These are phyloP conservation scores for Falco columbarius DNA, from an alignment of 2,797 vertebrate species.

Conservation along the genomic window DNA sequence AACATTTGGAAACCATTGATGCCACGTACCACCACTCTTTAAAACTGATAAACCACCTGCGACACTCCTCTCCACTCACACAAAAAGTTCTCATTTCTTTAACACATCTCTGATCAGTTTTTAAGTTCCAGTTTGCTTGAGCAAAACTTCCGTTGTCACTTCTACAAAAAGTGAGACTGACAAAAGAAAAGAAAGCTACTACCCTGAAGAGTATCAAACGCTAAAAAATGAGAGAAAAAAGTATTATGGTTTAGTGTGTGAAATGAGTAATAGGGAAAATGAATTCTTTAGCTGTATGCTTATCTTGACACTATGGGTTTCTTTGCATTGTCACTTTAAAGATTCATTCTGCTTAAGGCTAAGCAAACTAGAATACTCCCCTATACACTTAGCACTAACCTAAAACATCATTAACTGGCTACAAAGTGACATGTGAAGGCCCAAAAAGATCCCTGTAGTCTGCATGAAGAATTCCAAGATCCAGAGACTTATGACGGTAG, in stretches of 20 bases:
- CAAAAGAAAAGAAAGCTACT: not conserved
- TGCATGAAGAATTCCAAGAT: not conserved
- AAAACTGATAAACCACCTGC: not conserved
- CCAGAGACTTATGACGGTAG: not conserved
- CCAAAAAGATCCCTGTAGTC: not conserved
- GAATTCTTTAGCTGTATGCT: not conserved
- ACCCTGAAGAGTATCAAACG: not conserved
- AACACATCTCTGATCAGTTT: not conserved
- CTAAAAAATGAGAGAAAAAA: not conserved
- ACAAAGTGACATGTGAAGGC: not conserved
- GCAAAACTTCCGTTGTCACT: not conserved
- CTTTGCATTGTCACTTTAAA: not conserved
- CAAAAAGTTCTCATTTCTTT: not conserved
- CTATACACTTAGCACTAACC: not conserved
- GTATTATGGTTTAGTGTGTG: not conserved
- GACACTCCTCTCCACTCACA: not conserved
- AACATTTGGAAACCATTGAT: not conserved
- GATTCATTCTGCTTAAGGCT: not conserved
- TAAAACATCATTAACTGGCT: not conserved
- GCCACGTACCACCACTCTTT: accelerated
- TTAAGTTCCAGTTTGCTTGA: not conserved
- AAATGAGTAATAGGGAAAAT: not conserved
- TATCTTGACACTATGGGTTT: not conserved
- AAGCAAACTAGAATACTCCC: not conserved
- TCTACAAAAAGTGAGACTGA: not conserved